Percentiles rank a stretch among this genome's conserved stretches.
Evolutionary conservation across 2,113 vertebrate genomes (phyloP).

Genomic region (Geococcyx californianus): DNA sequence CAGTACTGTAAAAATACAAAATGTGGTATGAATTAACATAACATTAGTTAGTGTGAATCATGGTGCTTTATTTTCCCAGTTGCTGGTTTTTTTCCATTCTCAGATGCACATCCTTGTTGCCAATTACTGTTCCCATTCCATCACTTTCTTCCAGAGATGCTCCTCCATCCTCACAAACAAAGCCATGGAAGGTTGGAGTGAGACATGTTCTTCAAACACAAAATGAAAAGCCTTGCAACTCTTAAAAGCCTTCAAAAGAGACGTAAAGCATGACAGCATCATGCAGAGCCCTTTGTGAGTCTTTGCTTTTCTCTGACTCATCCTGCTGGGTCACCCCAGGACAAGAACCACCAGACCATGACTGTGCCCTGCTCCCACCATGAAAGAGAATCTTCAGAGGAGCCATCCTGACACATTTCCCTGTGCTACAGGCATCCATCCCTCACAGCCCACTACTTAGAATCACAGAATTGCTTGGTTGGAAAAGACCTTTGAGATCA

Average conservation of each 20-base stretch:
- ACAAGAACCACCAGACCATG: fast-evolving
- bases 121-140: neutral
- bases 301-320: neutral
- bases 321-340: too few relatives aligned
- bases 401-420: neutral
- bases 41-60: neutral
- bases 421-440: neutral
- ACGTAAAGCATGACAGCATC: neutral
- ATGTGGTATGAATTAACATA: neutral
- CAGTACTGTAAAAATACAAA: neutral
- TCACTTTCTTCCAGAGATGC: neutral
- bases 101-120: neutral
- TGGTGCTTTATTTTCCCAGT: too few relatives aligned
- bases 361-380: neutral
- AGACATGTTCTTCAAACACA: neutral
- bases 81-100: neutral
- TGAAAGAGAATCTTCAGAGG: neutral
- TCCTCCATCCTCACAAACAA: neutral
- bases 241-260: neutral
- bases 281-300: neutral
- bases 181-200: neutral
- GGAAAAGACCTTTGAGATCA: too few relatives aligned
- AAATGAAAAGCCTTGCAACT: neutral
- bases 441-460: too few relatives aligned
- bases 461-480: too few relatives aligned